Evolutionary conservation across 2,888 invertebrate genomes (phyloP).

Genomic region (Pediacus dermestoides): DNA sequence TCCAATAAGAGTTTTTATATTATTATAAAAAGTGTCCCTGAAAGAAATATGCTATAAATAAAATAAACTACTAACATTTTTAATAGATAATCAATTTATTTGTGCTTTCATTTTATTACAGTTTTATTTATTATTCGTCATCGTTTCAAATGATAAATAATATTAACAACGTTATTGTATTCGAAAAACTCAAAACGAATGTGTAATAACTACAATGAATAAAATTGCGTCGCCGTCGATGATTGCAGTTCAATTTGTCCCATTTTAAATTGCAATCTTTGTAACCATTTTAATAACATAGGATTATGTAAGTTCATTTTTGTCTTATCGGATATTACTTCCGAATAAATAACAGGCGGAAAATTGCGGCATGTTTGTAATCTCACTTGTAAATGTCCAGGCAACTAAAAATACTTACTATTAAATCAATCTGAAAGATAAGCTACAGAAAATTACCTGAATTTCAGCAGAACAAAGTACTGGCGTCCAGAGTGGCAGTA

Average conservation of each 20-base stretch:
- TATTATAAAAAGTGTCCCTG: too few relatives aligned
- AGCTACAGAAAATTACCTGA: constrained; percentile 62
- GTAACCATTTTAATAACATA: constrained; percentile 76
- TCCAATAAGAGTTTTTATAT: too few relatives aligned
- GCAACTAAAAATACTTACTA: constrained; percentile 66
- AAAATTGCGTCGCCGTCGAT: constrained; percentile 88
- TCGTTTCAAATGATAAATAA: too few relatives aligned
- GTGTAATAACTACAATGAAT: constrained; percentile 58
- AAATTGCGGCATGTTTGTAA: constrained; percentile 86
- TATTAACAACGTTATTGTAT: too few relatives aligned
- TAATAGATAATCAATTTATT: too few relatives aligned
- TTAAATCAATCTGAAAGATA: too few relatives aligned
- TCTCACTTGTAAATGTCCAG: constrained; percentile 81
- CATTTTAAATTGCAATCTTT: constrained; percentile 94
- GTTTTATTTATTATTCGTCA: too few relatives aligned
- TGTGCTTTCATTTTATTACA: too few relatives aligned
- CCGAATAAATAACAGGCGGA: constrained; percentile 57
- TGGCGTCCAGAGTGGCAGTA: constrained; percentile 94
- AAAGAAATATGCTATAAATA: too few relatives aligned
- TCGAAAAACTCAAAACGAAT: too few relatives aligned
- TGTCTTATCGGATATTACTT: constrained; percentile 48
- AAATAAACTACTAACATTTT: too few relatives aligned
- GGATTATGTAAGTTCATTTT: constrained; percentile 52
- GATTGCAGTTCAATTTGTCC: constrained; percentile 94
- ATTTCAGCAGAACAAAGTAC: constrained; percentile 88